Base-by-base conservation (phyloP, 2,888 invertebrate species). In the Campoplex nolae region DNA sequence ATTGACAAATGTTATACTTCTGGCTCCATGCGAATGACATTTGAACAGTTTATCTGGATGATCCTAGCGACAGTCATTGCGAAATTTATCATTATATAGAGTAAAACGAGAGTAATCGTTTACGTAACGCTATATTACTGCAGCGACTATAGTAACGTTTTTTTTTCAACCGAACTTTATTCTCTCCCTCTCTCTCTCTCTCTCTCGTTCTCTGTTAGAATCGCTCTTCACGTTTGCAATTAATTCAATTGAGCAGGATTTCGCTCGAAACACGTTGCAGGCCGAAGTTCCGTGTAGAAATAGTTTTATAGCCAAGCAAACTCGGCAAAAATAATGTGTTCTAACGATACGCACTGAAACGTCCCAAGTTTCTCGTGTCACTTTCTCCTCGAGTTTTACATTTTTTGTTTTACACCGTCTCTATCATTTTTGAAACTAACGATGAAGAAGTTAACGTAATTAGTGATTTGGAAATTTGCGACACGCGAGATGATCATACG, bases 341-440 rank as follows among this genome's bases (percentile, higher is more conserved):
- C n/a, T 18, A 42, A 79, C 79, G 79, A 73, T 71, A 62, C 48
- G 80, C 80, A 51, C 71, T 73, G 62, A 73, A 73, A 48, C 68
- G 75, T 84, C 38, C 70, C 11, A 16, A 48, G 78, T 84, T 75
- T 84, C 80, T 68, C 80, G 75, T 70, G 62, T 38, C 75, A 84
- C 84, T 84, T 84, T 84, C 80, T 62, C 67, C 16, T 48, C 67
- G 8, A 58, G 4, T 76, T 32, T 23, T 48, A 56, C 38, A 32
- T 32, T 71, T 42, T 51, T 23, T 77, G n/a, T 71, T 62, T 71
- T 23, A 54, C 51, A 23, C 62, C 77, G 23, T 23, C 23, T 23
- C 75, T 42, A 76, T 58, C 67, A 45, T 62, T n/a, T 16, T 73
- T 23, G 48, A 54, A 83, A 62, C 76, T 76, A 70, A 58, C 38